These are phyloP conservation scores for Tiaroga cobitis DNA, from an alignment of 2,797 vertebrate species.

Conservation along the genomic window DNA sequence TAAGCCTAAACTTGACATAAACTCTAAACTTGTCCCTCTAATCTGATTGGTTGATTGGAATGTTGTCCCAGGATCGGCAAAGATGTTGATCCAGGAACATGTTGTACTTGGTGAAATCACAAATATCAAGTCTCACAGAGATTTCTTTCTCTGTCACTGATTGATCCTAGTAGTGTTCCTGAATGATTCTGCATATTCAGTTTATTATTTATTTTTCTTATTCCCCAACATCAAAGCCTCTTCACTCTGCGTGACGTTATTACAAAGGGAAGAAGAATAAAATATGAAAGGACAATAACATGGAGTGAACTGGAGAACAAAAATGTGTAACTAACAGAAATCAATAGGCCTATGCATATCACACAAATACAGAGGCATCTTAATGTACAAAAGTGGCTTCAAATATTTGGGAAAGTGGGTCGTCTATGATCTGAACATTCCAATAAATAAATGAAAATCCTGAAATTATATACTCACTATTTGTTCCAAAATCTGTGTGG, in stretches of 20 bases:
- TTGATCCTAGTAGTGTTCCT: background rate
- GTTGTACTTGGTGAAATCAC: too few species aligned
- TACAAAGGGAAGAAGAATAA: background rate
- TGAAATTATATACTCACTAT: background rate
- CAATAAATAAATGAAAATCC: background rate
- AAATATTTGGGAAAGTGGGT: too few species aligned
- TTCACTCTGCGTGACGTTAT: background rate
- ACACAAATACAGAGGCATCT: background rate
- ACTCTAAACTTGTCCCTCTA: too few species aligned
- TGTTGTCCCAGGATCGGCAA: too few species aligned
- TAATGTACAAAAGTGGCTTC: background rate
- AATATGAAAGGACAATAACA: constrained; percentile 65
- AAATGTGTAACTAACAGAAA: background rate
- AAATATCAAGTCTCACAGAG: background rate
- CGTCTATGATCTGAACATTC: background rate
- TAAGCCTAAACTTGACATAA: too few species aligned
- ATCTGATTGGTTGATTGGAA: too few species aligned
- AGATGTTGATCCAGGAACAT: too few species aligned
- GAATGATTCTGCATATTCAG: background rate
- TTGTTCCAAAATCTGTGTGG: background rate
- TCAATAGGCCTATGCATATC: background rate
- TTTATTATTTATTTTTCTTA: background rate
- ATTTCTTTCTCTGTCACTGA: background rate
- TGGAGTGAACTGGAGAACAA: constrained; percentile 49
- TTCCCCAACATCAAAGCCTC: background rate